Base-by-base conservation (phyloP, 2,888 invertebrate genomes). In the Hydrotaea cyrtoneurina region DNA sequence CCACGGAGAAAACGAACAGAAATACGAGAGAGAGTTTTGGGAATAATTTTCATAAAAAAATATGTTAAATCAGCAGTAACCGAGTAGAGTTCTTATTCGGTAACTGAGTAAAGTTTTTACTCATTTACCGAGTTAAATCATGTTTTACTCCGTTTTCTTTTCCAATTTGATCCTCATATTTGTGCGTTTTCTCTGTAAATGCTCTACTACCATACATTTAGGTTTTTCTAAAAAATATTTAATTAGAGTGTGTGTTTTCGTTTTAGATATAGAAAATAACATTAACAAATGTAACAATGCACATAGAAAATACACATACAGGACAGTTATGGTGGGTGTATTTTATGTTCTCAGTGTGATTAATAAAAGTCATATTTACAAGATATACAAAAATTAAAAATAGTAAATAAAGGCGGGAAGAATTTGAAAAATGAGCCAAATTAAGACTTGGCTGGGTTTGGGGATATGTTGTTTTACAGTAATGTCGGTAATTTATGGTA, bases 281-380 rank as follows among this genome's bases (percentile, higher is more conserved):
- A 62, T 13, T 23, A 10, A 31, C 31, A 0, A 43, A 66, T 66
- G 66, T 66, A 62, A 36, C 62, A 62, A 62, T 62, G 62, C 62
- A 62, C 62, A 62, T 31, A 62, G 8, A 31, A 36, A 5, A 17
- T 10, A 59, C 31, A 62, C 36, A 62, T 31, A 62, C 59, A 59
- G 59, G 55, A 59, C 26, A 59, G 59, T 62, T 36, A 15, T 31
- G 31, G 62, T 62, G 62, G 62, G 62, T 19, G 62, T 62, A 31
- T n/a, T 31, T 17, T 31, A 62, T 31, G 31, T 31, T 62, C 31
- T 26, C 59, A 62, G 36, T 62, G 62, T 15, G 50, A 39, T 39
- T 39, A 39, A 39, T n/a, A n/a, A 84, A 88, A 86, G 84, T 88
- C 87, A 89, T 87, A 87, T 87, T 88, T 87, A 89, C 86, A 89